These are phyloP conservation scores for Cepaea hortensis DNA, from an alignment of 2,888 invertebrate species.

Conservation along the genomic window DNA sequence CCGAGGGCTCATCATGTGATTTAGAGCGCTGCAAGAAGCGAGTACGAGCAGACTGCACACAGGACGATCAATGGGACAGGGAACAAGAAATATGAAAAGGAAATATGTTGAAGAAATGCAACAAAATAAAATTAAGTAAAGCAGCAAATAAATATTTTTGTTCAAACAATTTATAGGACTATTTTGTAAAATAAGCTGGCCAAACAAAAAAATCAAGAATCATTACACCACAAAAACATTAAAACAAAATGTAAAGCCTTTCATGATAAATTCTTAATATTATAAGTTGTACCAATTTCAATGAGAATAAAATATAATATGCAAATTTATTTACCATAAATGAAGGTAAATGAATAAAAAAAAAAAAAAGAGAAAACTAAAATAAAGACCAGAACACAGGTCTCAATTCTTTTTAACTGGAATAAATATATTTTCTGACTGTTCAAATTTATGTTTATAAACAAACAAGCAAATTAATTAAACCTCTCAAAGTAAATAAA, in stretches of 20 bases:
- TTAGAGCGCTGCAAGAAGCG: slow-evolving; percentile 73
- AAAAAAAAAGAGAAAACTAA: not conserved
- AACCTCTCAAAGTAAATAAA: too few relatives aligned
- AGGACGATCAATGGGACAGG: slow-evolving; percentile 33
- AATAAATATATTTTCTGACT: too few relatives aligned
- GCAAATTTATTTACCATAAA: not conserved
- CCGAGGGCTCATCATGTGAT: slow-evolving; percentile 73
- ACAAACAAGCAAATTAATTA: too few relatives aligned
- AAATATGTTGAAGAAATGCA: slow-evolving; percentile 31
- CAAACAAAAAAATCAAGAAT: not conserved
- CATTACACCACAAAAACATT: not conserved
- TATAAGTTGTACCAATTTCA: too few relatives aligned
- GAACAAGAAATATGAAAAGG: slow-evolving; percentile 5
- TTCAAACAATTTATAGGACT: not conserved
- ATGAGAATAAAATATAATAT: not conserved
- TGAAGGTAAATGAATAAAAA: not conserved
- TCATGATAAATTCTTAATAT: not conserved
- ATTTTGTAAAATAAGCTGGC: not conserved
- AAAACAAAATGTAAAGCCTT: not conserved
- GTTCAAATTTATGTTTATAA: too few relatives aligned
- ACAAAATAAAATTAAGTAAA: slow-evolving; percentile 33
- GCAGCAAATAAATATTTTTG: not conserved
- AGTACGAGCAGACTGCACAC: slow-evolving; percentile 63
- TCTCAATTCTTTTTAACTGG: too few relatives aligned
- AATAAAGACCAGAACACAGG: not conserved